Evolutionary conservation across 1,140 invertebrate species (phyloP).

Genomic region (Penaeus japonicus): DNA sequence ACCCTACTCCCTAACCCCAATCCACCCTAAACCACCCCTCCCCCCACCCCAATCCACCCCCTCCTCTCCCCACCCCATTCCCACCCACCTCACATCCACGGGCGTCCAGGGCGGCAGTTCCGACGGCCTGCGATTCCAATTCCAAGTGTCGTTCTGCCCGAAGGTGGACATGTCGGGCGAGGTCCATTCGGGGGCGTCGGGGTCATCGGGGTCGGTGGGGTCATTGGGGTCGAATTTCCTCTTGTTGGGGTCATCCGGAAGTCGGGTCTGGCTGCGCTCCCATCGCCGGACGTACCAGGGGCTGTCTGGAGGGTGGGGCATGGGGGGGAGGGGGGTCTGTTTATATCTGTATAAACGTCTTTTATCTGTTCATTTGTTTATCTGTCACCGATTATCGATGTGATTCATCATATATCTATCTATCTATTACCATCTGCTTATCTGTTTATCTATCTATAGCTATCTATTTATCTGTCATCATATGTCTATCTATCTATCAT

Average conservation of each 20-base stretch:
- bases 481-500: too few species aligned
- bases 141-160: slow-evolving; percentile 13
- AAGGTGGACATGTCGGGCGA: slow-evolving; percentile 2
- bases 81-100: not conserved
- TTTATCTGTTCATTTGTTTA: too few species aligned
- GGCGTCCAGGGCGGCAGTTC: not conserved
- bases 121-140: slow-evolving; percentile 11
- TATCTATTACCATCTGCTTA: too few species aligned
- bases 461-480: too few species aligned
- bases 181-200: not conserved
- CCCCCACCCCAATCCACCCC: not conserved
- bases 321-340: too few species aligned
- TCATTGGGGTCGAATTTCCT: not conserved
- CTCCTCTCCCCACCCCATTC: not conserved
- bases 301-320: not conserved
- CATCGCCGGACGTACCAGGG: not conserved
- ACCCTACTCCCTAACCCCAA: too few species aligned
- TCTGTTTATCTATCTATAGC: too few species aligned
- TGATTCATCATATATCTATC: too few species aligned
- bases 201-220: not conserved
- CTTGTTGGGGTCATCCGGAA: not conserved
- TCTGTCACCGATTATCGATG: too few species aligned
- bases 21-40: not conserved
- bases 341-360: too few species aligned
- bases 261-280: not conserved